phyloP scores from a whole-genome alignment of 2,113 vertebrate species.

The Otocyon megalotis region DNA sequence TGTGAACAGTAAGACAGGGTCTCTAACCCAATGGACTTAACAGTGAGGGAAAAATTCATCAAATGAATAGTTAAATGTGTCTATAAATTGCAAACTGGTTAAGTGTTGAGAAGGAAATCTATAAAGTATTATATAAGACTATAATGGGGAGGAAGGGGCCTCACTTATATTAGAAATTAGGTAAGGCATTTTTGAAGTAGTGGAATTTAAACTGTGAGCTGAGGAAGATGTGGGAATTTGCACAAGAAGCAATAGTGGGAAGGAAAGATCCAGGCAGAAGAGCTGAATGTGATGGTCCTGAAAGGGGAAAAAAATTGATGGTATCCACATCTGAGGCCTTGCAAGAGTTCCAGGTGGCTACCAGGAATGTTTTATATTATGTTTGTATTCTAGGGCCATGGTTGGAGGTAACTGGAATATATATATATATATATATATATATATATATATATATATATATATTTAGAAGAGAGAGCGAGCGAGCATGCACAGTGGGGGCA shows the following conservation, averaged over 20 bases:
- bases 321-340: background rate
- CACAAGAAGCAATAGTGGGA: background rate
- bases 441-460: too few species aligned
- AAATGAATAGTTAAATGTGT: background rate
- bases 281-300: background rate
- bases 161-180: background rate
- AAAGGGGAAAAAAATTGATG: background rate
- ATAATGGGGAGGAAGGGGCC: fast-evolving
- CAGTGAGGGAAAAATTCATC: background rate
- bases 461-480: too few species aligned
- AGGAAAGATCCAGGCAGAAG: background rate
- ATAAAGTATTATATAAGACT: background rate
- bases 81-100: background rate
- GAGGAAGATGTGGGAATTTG: background rate
- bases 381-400: too few species aligned
- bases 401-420: background rate
- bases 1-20: background rate
- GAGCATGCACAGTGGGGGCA: background rate
- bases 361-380: background rate
- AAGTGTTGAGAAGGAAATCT: background rate
- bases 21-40: background rate
- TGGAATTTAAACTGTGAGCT: background rate
- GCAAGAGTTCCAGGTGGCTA: background rate
- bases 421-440: background rate
- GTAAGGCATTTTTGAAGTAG: background rate